These are phyloP conservation scores for Coenonympha arcania DNA, from an alignment of 2,888 invertebrate genomes.

Conservation along the genomic window DNA sequence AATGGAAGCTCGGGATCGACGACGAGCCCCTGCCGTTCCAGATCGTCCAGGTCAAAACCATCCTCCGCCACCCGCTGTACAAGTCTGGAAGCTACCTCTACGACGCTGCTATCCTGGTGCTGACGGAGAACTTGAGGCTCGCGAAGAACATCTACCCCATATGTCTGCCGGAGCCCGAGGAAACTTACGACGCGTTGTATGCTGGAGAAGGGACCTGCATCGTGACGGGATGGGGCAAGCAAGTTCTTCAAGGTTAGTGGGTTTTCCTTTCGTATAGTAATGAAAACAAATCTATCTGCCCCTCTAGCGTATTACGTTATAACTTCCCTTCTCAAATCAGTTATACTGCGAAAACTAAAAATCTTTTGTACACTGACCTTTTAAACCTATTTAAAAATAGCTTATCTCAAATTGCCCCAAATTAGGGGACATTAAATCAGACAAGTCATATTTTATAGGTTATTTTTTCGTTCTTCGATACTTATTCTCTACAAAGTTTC, in stretches of 20 bases:
- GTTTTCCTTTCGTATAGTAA: neutral
- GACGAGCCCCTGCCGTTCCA: constrained; percentile 87
- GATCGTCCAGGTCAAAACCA: constrained; percentile 79
- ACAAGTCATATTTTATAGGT: too few relatives aligned
- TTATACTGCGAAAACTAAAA: too few relatives aligned
- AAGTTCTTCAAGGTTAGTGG: constrained; percentile 80
- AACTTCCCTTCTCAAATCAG: too few relatives aligned
- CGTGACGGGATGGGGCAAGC: constrained; percentile 88
- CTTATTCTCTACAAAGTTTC: too few relatives aligned
- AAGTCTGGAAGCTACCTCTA: constrained; percentile 71
- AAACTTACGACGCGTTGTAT: constrained; percentile 73
- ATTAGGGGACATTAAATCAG: too few relatives aligned
- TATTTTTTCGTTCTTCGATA: too few relatives aligned
- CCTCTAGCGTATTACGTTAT: too few relatives aligned
- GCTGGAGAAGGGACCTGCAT: constrained; percentile 78
- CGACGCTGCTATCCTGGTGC: constrained; percentile 81
- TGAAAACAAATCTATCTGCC: too few relatives aligned
- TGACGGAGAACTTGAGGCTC: constrained; percentile 76
- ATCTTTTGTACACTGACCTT: too few relatives aligned
- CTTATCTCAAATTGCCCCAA: too few relatives aligned
- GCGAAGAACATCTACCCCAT: constrained; percentile 83
- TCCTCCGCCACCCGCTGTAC: constrained; percentile 81
- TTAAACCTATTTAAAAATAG: too few relatives aligned
- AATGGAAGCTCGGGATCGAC: constrained; percentile 87
- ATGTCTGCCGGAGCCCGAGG: constrained; percentile 74